Base-by-base conservation (phyloP, 2,797 vertebrate genomes). In the Poeciliopsis infans region DNA sequence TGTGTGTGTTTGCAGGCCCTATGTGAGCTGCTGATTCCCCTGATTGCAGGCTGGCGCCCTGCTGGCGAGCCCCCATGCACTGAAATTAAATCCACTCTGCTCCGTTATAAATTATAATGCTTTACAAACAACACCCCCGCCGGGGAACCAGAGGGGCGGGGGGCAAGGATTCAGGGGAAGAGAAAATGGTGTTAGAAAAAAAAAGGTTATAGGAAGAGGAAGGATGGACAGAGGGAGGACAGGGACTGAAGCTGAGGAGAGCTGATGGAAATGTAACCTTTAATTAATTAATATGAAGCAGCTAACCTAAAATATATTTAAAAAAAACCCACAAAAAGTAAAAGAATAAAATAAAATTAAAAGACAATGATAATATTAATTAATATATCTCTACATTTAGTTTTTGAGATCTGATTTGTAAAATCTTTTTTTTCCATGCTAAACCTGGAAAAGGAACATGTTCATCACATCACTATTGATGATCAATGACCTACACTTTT, bases 81-180 rank as follows among this genome's bases (percentile, higher is more conserved):
- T 98, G 97, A 98, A 98, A 98, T 98, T 97, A 98, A 98, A 98
- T 98, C 97, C 97, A 98, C 97, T 98, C 97, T 97, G 96, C 97
- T 97, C 97, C 97, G 97, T 98, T 98, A 98, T 98, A 98, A 98
- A 98, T 98, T 98, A 98, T 97, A 97, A 98, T 97, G 97, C 97
- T 98, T 97, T 97, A 97, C 97, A 98, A 98, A 98, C 97, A 98
- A 97, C 97, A 97, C 97, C 97, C 97, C 97, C 97, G 97, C 95
- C 93, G 93, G 91, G 94, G 92, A 94, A 20, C 36, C 20, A 2
- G 46, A 78, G 75, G 74, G 75, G 71, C 3, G 36, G 69, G 57
- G 75, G 71, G 72, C 51, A 51, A 79, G n/a, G 33, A 79, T 41
- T 49, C 46, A 76, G 49, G 74, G 68, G 72, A 47, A 45, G 78